Evolutionary conservation across 92 coral and sea anemone genomes (phyloP).

Genomic region (Zoanthus sociatus): DNA sequence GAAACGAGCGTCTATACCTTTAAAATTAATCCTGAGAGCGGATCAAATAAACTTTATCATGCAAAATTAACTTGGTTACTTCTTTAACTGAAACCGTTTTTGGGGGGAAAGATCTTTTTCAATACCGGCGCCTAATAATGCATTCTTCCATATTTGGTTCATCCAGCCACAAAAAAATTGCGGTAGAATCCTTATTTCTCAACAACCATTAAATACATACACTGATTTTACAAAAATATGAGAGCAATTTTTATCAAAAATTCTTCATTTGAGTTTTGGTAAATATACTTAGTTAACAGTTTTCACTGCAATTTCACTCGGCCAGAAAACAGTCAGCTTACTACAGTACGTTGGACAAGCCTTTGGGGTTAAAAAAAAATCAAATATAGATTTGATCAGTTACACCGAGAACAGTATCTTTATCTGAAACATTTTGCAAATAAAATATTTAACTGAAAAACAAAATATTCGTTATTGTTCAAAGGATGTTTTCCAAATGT

Average conservation of each 20-base stretch:
- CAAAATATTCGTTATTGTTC: background rate
- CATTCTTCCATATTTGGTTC: background rate
- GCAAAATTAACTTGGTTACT: background rate
- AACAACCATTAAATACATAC: conserved; percentile 3
- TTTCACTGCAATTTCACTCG: background rate
- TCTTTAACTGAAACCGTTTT: background rate
- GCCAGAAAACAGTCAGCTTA: background rate
- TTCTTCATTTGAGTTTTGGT: background rate
- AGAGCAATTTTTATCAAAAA: background rate
- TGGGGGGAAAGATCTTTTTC: background rate
- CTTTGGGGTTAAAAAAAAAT: conserved; percentile 12
- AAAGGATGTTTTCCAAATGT: background rate
- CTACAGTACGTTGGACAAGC: background rate
- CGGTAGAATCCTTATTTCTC: background rate
- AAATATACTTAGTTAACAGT: background rate
- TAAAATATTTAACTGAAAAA: background rate
- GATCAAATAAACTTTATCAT: background rate
- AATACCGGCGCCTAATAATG: background rate
- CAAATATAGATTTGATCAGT: background rate
- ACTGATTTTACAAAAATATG: background rate
- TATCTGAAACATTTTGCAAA: background rate
- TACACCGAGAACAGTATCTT: conserved; percentile 14
- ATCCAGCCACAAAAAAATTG: background rate
- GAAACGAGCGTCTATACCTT: background rate
- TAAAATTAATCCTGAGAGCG: background rate